These are phyloP conservation scores for Rhinopomastus cyanomelas DNA, from an alignment of 2,113 vertebrate genomes.

Conservation along the genomic window DNA sequence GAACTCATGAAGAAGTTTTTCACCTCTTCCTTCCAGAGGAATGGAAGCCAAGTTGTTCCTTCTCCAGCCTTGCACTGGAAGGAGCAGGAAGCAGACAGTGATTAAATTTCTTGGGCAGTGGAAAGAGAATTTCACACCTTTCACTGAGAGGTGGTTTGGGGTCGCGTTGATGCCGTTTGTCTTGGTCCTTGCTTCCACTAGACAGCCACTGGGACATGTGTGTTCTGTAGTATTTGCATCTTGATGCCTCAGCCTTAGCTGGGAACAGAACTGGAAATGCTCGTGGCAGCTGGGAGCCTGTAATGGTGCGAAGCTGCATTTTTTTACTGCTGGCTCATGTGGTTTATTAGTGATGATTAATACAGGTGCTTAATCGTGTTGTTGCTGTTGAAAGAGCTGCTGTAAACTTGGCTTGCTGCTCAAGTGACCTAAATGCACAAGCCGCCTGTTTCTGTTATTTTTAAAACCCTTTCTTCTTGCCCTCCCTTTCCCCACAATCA, in stretches of 20 bases:
- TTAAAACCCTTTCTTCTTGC: background rate
- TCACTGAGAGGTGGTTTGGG: background rate
- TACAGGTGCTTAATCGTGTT: background rate
- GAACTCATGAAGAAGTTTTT: background rate
- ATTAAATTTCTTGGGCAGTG: background rate
- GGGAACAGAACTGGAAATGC: background rate
- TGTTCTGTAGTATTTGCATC: too few species aligned
- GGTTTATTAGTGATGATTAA: background rate
- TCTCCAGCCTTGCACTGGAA: background rate
- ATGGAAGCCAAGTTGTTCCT: background rate
- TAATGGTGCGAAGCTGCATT: background rate
- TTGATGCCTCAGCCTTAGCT: background rate
- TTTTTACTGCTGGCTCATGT: background rate
- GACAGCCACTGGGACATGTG: too few species aligned
- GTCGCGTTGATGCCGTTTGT: background rate
- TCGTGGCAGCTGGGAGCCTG: background rate
- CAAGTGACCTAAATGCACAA: background rate
- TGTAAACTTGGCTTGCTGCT: constrained; percentile 7
- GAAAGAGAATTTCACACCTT: background rate
- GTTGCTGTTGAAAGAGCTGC: background rate
- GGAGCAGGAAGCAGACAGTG: background rate
- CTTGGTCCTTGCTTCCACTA: background rate
- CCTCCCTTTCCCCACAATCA: background rate
- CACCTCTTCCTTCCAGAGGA: background rate
- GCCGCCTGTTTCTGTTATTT: background rate